Evolutionary conservation across 2,797 vertebrate species (phyloP), one percentile per base, ranked within the genome.

Genomic region (Clarias laeviceps): DNA sequence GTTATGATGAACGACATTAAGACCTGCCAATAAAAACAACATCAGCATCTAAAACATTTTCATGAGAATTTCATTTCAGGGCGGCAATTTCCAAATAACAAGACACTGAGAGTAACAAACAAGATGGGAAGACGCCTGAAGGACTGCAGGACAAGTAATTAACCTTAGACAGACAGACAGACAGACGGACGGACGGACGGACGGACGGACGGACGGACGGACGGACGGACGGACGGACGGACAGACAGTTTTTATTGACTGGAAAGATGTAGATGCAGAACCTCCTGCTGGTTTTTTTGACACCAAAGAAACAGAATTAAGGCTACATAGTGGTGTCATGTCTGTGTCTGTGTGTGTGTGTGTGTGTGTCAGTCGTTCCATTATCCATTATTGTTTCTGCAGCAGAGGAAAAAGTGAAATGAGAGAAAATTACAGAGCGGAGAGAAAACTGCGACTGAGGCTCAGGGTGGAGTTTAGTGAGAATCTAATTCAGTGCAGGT

Each of bases 371-470:
- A 76, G 65, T 84, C 65, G 76, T 64, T 50, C 83, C 56, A 17
- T 73, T 69, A 27, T 34, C 22, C 57, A 29, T 64, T 82, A 70
- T 18, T 82, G 50, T 87, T 83, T 87, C 78, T 7, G 4, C n/a
- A 56, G 72, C n/a, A 56, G 45, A 29, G 45, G 73, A 57, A 56
- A 29, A 56, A 76, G 73, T 76, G 73, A 76, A 76, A 29, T 56
- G 73, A 89, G 88, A 82, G 72, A 37, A 85, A 84, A 85, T 82
- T 62, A 85, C 68, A 82, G 86, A 82, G 70, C 34, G 37, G 62
- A 78, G 14, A 34, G 29, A 29, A 78, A 78, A 20, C 50, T 1
- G 50, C 56, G 72, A 14, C 72, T 3, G 45, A 78, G 82, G 45
- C 64, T 1, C 27, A 8, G 11, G 77, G 80, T 56, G 82, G 66